Percentiles rank a stretch among this genome's conserved stretches.
Evolutionary conservation across 2,888 invertebrate species (phyloP).

Genomic region (Conchocele bisecta): DNA sequence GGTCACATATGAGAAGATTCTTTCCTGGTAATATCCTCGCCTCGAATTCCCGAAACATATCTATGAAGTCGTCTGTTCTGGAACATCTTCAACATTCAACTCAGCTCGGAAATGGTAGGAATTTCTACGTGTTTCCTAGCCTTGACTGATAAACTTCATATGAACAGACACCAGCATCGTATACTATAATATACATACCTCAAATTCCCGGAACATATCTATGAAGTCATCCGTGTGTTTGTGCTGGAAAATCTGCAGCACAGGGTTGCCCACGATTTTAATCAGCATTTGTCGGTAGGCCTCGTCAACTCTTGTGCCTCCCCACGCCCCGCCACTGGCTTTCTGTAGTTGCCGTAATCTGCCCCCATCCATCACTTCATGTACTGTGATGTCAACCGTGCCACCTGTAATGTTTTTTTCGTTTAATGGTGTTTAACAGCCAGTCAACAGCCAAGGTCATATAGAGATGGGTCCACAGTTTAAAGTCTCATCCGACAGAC

Average conservation of each 20-base stretch:
- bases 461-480: no score
- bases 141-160: no score
- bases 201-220: conserved; percentile 38
- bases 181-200: no score
- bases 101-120: no score
- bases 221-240: conserved; percentile 23
- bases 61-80: conserved; percentile 23
- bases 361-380: conserved; percentile 24
- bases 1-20: no score
- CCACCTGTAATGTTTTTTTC: conserved; percentile 47
- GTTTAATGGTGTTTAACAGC: no score
- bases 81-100: conserved; percentile 23
- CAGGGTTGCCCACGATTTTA: conserved; percentile 7
- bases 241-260: conserved; percentile 15
- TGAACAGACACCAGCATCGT: no score
- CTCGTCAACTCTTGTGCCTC: conserved; percentile 42
- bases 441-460: no score
- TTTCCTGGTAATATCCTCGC: no score
- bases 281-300: conserved; percentile 29
- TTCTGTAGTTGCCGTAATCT: conserved; percentile 34
- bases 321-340: conserved; percentile 46
- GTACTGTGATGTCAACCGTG: conserved; percentile 47
- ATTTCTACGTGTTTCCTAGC: no score
- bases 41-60: conserved; percentile 41
- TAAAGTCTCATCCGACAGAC: no score